Percentiles rank a stretch among this genome's conserved stretches.
Conservation (phyloP, 2,888 invertebrate genomes). For the Argynnis bischoffii region DNA sequence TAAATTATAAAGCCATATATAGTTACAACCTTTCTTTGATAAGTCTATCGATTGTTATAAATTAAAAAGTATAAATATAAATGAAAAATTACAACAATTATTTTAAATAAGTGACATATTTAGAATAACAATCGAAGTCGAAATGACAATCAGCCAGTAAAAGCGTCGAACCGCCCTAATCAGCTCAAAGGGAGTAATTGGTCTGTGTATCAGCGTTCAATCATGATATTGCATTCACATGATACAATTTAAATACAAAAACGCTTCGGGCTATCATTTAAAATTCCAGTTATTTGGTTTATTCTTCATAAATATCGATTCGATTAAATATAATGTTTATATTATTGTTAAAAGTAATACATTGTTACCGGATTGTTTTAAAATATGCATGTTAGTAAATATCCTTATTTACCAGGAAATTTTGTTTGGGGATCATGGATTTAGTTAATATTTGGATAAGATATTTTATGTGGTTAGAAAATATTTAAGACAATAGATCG, state of each 20-base stretch:
- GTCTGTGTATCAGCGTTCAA: conserved; percentile 44
- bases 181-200: conserved; percentile 46
- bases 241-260: conserved; percentile 46
- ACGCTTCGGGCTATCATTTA: conserved; percentile 35
- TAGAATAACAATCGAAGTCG: conserved; percentile 29
- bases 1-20: too few species aligned
- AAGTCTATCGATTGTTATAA: not conserved
- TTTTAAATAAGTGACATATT: conserved; percentile 22
- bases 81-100: not conserved
- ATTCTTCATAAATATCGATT: too few species aligned
- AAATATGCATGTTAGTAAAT: too few species aligned
- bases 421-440: too few species aligned
- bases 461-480: not conserved
- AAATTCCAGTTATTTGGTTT: too few species aligned
- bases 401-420: too few species aligned
- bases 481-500: not conserved
- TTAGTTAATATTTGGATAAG: not conserved
- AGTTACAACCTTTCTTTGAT: too few species aligned
- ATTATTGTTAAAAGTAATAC: not conserved
- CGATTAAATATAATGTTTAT: not conserved
- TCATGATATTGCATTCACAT: conserved; percentile 45
- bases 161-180: conserved; percentile 42
- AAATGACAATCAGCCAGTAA: conserved; percentile 42
- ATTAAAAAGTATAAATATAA: not conserved
- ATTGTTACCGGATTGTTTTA: too few species aligned